A percentile compares a stretch with the other conserved stretches of the same genome.
Evolutionary conservation across 2,113 vertebrate genomes (phyloP).

Genomic region (Microcebus jonahi): DNA sequence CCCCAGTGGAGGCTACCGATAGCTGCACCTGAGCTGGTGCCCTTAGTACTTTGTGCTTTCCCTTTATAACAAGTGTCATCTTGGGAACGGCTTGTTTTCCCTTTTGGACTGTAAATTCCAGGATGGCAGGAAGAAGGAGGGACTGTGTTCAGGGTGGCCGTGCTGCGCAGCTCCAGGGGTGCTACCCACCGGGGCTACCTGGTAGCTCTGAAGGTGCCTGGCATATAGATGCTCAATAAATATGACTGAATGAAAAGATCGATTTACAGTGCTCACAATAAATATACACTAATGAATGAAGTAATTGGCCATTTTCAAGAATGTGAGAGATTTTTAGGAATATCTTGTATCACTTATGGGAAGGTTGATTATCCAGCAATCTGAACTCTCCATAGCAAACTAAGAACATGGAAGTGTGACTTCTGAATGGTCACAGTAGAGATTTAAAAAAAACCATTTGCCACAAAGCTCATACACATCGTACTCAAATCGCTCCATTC

Average conservation of each 20-base stretch:
- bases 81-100: not conserved
- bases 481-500: not conserved
- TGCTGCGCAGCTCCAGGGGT: not conserved
- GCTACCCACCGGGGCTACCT: accelerated
- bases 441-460: not conserved
- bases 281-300: not conserved
- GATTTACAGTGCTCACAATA: not conserved
- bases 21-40: not conserved
- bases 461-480: not conserved
- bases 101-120: not conserved
- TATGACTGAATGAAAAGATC: not conserved
- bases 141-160: not conserved
- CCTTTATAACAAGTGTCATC: not conserved
- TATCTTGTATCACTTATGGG: not conserved
- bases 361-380: not conserved
- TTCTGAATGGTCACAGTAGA: not conserved
- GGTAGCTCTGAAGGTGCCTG: not conserved
- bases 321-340: not conserved
- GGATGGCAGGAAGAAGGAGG: not conserved
- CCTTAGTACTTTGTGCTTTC: not conserved
- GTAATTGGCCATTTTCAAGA: slow-evolving; percentile 20
- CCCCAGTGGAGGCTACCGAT: not conserved
- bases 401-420: not conserved
- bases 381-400: not conserved
- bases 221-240: not conserved